Evolutionary conservation across 2,113 vertebrate genomes (phyloP), one percentile per base, ranked within the genome.

Genomic region (Colistium nudipinnis): DNA sequence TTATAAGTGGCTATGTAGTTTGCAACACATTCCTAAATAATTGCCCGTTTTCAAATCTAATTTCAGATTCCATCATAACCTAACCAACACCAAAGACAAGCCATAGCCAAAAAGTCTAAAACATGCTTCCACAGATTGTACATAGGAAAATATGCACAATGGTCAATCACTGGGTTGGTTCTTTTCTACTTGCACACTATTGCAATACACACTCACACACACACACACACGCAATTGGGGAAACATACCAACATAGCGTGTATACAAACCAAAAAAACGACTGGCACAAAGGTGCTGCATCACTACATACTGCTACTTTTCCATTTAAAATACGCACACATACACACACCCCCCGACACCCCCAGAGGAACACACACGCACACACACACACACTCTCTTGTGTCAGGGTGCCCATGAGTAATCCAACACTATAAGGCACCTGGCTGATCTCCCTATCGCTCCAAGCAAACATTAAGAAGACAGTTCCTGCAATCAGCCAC

Each of bases 371-470:
- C 33, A 35, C 4, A 33, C 31, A 33, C 31, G n/a, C 48, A 55
- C 31, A 25, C 20, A 56, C 24, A 60, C 6, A 54, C 6, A 44
- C 19, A 61, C 47, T 27, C 5, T 4, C 31, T 53, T 25, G 52
- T 74, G 48, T 70, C 51, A 76, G 33, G 27, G 28, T 51, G 52
- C 57, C 68, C 53, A 30, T 4, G 33, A 63, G 74, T 74, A 77
- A 68, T 57, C 7, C 61, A 63, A 60, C 74, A 76, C 45, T 68
- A 62, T 30, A 35, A 44, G 55, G 43, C 68, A 68, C 57, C 66
- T 77, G 73, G 72, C 83, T 13, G 47, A 62, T 14, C 3, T 80
- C 78, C 78, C n/a, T 75, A 36, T 45, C 16, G 17, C 52, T 77
- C 43, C 61, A 43, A 47, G 66, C 55, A 67, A 74, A 69, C 65